Evolutionary conservation across 2,113 vertebrate species (phyloP).

Genomic region (Anolis carolinensis): DNA sequence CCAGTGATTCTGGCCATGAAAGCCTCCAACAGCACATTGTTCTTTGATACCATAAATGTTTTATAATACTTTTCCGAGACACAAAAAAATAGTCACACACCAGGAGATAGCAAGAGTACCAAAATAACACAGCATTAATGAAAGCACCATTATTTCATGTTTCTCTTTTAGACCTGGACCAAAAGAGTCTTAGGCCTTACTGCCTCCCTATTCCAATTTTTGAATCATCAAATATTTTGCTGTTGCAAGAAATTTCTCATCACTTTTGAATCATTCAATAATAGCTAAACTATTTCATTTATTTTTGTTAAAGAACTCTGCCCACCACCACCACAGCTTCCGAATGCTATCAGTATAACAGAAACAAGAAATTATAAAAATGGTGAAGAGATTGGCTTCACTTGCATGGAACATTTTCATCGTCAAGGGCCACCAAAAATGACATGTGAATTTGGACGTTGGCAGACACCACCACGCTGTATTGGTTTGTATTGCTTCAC

Average conservation of each 20-base stretch:
- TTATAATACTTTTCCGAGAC: too few species aligned
- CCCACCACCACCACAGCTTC: slow-evolving; percentile 7
- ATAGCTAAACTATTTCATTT: background rate
- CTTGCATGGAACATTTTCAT: slow-evolving; percentile 55
- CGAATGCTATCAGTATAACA: slow-evolving; percentile 20
- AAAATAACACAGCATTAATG: too few species aligned
- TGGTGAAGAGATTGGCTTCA: slow-evolving; percentile 64
- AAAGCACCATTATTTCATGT: too few species aligned
- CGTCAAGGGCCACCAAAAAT: slow-evolving; percentile 44
- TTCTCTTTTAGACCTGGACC: too few species aligned
- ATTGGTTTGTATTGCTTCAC: background rate
- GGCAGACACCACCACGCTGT: slow-evolving; percentile 71
- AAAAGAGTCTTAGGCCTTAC: too few species aligned
- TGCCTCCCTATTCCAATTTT: background rate
- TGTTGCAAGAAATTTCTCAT: background rate
- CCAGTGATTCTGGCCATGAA: too few species aligned
- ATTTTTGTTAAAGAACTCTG: background rate
- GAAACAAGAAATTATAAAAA: slow-evolving; percentile 40
- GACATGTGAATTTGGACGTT: slow-evolving; percentile 63
- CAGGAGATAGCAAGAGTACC: too few species aligned
- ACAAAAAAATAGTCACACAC: too few species aligned
- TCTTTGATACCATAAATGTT: too few species aligned
- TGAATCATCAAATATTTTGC: background rate
- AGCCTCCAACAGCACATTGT: too few species aligned
- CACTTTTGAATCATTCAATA: background rate